Evolutionary conservation across 2,113 vertebrate species (phyloP), one percentile per base, ranked within the genome.

Genomic region (Tenrec ecaudatus): DNA sequence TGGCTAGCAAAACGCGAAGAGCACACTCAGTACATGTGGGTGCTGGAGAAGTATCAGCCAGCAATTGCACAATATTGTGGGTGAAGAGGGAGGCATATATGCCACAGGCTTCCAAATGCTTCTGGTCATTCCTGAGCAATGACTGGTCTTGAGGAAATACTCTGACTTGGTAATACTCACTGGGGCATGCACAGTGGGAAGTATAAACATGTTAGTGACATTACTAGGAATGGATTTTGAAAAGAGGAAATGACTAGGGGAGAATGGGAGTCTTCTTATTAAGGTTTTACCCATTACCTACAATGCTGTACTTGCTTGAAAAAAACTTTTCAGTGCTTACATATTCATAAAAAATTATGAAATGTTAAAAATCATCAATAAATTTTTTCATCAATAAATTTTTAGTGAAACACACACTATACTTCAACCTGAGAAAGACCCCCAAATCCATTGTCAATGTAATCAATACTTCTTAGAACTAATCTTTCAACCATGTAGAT

Each of bases 271-370:
- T 73, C 58, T 83, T 7, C 31, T 79, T 47, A 36, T 33, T 58
- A 29, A 76, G 38, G 9, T 68, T 38, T 78, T 33, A 75, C 9
- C 64, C 33, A 62, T 22, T 64, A 62, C 15, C 43, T 80, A 81
- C 15, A 80, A 19, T 82, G 58, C 27, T 89, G 2, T 15, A 81
- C 36, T 53, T 71, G 73, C 38, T 80, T 86, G 38, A 78, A 38
- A 40, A 40, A 94, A 43, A 71, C 11, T 75, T 53, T 94, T 71
- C 16, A 73, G 82, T 92, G 20, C 25, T 78, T 25, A 23, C 31
- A 75, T 12, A 77, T 14, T 81, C 25, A 89, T 1, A 40, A 58
- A 82, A 95, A 79, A 94, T 93, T 94, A 75, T n/a, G 88, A 53
- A 94, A 40, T 27, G 22, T 82, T 92, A 82, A 85, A 68, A 81